A percentile compares a stretch with the other conserved stretches of the same genome.
These are phyloP conservation scores for Pterocles gutturalis DNA, from an alignment of 2,113 vertebrate species.

Conservation along the genomic window DNA sequence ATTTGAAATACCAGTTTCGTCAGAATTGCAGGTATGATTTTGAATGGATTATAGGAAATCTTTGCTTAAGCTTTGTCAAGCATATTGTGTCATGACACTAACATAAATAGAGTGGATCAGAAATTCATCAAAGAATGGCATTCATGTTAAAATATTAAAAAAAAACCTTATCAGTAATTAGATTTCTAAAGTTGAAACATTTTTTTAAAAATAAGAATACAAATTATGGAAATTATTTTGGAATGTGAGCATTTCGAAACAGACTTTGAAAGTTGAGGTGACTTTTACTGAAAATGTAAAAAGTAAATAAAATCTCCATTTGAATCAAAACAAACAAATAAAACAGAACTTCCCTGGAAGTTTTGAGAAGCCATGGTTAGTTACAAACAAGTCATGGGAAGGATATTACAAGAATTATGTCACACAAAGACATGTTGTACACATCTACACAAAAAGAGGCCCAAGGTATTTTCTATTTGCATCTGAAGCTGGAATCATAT, in stretches of 20 bases:
- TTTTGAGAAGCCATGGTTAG: background rate
- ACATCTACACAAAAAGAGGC: background rate
- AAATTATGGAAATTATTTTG: background rate
- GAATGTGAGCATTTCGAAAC: background rate
- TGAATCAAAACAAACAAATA: background rate
- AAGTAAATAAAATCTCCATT: background rate
- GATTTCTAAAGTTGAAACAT: background rate
- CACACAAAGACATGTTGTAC: background rate
- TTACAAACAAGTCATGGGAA: background rate
- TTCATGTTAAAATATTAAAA: background rate
- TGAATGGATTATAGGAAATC: background rate
- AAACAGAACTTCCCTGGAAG: background rate
- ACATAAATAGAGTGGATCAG: background rate
- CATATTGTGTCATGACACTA: background rate
- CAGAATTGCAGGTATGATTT: background rate
- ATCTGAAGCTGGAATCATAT: background rate
- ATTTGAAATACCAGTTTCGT: background rate
- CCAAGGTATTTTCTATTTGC: background rate
- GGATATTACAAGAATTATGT: background rate
- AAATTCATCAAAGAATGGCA: background rate
- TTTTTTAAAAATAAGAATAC: background rate
- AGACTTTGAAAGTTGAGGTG: background rate
- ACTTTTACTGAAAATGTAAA: background rate
- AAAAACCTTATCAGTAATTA: background rate
- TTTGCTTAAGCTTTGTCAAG: background rate